Percentiles rank a stretch among this genome's conserved stretches.
These are phyloP conservation scores for Phorcus lineatus DNA, from an alignment of 2,888 invertebrate species.

Conservation along the genomic window DNA sequence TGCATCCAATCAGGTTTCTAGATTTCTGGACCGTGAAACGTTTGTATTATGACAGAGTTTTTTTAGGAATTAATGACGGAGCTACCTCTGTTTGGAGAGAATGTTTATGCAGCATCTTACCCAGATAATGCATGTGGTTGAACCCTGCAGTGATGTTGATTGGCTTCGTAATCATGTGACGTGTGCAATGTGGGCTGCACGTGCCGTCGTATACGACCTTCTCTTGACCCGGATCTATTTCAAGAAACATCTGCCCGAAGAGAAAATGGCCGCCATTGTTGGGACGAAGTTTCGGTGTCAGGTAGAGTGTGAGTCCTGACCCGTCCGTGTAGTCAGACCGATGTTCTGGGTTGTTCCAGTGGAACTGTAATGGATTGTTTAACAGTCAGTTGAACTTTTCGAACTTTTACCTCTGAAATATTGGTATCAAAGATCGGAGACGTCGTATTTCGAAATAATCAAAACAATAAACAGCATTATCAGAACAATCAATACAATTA, in stretches of 20 bases:
- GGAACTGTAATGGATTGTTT: neutral
- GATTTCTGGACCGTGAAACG: no score
- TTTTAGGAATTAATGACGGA: no score
- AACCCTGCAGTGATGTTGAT: neutral
- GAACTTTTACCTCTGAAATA: no score
- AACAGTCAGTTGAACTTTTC: no score
- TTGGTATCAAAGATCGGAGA: no score
- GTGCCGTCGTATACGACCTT: neutral
- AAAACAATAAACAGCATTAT: no score
- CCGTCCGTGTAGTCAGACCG: constrained; percentile 17
- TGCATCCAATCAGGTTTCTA: no score
- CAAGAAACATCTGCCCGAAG: constrained; percentile 23
- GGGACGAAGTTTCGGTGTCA: constrained; percentile 23
- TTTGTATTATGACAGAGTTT: no score
- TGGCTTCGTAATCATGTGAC: neutral
- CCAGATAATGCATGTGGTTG: constrained; percentile 12
- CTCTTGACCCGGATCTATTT: constrained; percentile 19
- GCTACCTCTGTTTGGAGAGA: no score
- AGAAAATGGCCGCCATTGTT: constrained; percentile 18
- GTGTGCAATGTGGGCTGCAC: constrained; percentile 2
- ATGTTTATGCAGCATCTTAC: neutral
- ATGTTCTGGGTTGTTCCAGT: constrained; percentile 8
- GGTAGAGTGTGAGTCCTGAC: constrained; percentile 25
- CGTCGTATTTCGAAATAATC: no score
- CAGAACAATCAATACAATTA: no score